phyloP scores from a whole-genome alignment of 1,140 invertebrate genomes.

The Glossosoma conforme region DNA sequence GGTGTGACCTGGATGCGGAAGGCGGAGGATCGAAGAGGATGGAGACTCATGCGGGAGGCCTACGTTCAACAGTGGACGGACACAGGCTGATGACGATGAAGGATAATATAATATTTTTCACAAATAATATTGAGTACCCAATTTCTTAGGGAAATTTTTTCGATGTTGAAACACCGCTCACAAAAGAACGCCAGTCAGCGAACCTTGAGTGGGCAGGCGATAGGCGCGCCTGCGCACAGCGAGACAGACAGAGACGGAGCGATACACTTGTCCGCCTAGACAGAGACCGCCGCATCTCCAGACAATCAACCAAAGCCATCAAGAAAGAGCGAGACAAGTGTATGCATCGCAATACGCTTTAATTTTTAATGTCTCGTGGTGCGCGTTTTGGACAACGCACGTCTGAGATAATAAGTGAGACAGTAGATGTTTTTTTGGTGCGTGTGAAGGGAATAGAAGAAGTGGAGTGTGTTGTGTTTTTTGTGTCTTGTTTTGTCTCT shows the following conservation, averaged over 20 bases:
- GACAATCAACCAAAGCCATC: no score
- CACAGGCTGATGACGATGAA: no score
- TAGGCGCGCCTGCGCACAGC: conserved; percentile 47
- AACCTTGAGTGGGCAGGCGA: conserved; percentile 55
- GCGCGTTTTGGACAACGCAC: conserved; percentile 5
- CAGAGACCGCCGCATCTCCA: conserved; percentile 12
- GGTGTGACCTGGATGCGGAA: no score
- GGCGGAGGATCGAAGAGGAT: no score
- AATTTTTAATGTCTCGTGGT: no score
- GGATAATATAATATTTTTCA: no score
- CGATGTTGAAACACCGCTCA: conserved; percentile 46
- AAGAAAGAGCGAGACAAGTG: no score
- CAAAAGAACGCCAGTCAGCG: conserved; percentile 55
- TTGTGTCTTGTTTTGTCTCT: conserved; percentile 14
- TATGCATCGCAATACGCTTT: no score
- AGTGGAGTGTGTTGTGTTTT: conserved; percentile 1
- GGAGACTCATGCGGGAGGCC: no score
- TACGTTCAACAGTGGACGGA: no score
- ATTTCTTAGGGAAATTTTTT: conserved; percentile 1
- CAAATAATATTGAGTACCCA: background rate
- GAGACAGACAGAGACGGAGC: conserved; percentile 35
- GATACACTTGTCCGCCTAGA: conserved; percentile 18
- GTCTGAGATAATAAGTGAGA: no score
- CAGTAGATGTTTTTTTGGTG: background rate
- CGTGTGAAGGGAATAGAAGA: background rate